Conservation (phyloP, 2,888 invertebrate species). For the Machimus rusticus region DNA sequence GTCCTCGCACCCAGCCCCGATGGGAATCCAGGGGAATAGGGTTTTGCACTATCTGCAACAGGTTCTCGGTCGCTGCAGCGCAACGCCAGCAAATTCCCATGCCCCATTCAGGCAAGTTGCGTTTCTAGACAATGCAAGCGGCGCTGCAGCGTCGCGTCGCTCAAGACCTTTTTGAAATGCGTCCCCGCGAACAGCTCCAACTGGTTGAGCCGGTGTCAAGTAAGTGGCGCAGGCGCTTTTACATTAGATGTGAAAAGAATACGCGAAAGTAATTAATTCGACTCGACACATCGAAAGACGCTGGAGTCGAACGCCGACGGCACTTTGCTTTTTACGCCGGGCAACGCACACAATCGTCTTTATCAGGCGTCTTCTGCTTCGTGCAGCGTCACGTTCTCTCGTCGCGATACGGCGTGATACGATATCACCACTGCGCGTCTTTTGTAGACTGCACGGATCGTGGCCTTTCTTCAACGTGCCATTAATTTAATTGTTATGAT, state of each 20-base stretch:
- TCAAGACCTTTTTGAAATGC: neutral
- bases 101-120: neutral
- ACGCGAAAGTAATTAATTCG: constrained; percentile 41
- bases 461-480: neutral
- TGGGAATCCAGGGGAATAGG: neutral
- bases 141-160: neutral
- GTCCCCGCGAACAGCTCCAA: neutral
- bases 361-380: neutral
- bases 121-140: constrained; percentile 14
- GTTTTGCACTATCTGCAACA: neutral
- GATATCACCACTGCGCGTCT: neutral
- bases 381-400: constrained; percentile 6
- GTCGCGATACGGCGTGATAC: neutral
- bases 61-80: neutral
- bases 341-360: neutral
- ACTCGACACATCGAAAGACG: constrained; percentile 1
- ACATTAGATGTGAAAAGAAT: constrained; percentile 36
- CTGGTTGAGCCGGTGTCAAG: constrained; percentile 38
- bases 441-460: neutral
- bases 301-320: neutral
- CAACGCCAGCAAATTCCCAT: constrained; percentile 2
- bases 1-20: neutral
- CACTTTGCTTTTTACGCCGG: neutral
- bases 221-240: constrained; percentile 36
- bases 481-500: constrained; percentile 41